A percentile compares a stretch with the other conserved stretches of the same genome.
phyloP scores from a whole-genome alignment of 2,797 vertebrate genomes.

The Gymnoscopelus microlampas region DNA sequence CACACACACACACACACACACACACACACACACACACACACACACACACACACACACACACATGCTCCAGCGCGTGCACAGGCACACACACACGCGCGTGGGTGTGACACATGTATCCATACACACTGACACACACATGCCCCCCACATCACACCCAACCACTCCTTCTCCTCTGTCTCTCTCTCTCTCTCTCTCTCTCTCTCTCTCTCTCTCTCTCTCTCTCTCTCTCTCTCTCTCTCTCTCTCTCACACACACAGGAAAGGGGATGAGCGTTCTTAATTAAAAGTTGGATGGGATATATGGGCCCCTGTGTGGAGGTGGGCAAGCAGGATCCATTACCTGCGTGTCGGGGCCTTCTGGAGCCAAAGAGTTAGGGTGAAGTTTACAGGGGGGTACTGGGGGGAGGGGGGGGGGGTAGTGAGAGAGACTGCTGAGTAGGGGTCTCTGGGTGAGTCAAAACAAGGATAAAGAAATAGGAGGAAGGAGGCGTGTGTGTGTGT shows the following conservation, averaged over 20 bases:
- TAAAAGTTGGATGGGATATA: slow-evolving; percentile 77
- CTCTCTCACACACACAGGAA: slow-evolving; percentile 13
- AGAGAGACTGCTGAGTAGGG: slow-evolving; percentile 11
- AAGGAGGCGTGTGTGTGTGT: slow-evolving; percentile 32
- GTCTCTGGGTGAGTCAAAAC: slow-evolving; percentile 32
- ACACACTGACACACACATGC: background rate
- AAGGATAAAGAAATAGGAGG: slow-evolving; percentile 9
- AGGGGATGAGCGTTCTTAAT: slow-evolving; percentile 76
- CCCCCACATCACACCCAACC: background rate
- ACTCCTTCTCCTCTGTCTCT: slow-evolving; percentile 14
- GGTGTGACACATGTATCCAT: background rate
- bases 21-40: too few relatives aligned
- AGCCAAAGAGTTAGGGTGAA: slow-evolving; percentile 51
- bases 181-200: background rate
- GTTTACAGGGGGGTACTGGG: slow-evolving; percentile 45
- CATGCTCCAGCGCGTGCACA: too few relatives aligned
- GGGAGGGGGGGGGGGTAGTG: background rate
- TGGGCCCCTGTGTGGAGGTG: slow-evolving; percentile 60
- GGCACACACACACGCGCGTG: too few relatives aligned
- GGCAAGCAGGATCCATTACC: slow-evolving; percentile 70
- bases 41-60: too few relatives aligned
- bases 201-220: background rate
- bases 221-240: slow-evolving; percentile 26
- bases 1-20: too few relatives aligned
- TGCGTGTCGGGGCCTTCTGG: slow-evolving; percentile 50